Conservation (phyloP, 2,113 vertebrate species). For the Coreoperca whiteheadi region DNA sequence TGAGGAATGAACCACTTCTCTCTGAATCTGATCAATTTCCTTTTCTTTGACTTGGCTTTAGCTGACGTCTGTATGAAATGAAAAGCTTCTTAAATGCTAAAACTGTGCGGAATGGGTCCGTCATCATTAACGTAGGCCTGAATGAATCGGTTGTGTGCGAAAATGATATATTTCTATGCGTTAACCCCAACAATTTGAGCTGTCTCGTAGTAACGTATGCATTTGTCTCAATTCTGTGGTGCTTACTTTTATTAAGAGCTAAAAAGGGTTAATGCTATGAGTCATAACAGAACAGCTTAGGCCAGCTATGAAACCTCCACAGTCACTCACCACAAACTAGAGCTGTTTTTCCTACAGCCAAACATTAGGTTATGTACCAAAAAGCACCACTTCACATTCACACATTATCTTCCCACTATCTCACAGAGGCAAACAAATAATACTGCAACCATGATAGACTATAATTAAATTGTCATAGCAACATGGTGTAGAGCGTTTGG, state of each 20-base stretch:
- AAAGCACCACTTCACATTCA: slow-evolving; percentile 69
- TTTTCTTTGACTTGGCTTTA: slow-evolving; percentile 52
- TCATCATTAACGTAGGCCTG: neutral
- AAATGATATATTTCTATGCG: neutral
- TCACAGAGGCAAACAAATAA: slow-evolving; percentile 61
- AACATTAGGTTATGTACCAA: slow-evolving; percentile 53
- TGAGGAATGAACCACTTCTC: slow-evolving; percentile 68
- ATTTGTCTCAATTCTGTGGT: slow-evolving; percentile 6
- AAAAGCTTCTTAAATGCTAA: slow-evolving; percentile 26
- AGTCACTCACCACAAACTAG: slow-evolving; percentile 56
- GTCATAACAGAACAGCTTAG: slow-evolving; percentile 60
- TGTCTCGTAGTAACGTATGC: neutral
- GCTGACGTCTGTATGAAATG: slow-evolving; percentile 16
- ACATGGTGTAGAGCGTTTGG: slow-evolving; percentile 55
- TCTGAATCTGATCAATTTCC: slow-evolving; percentile 54
- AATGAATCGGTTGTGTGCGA: neutral
- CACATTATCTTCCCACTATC: slow-evolving; percentile 67
- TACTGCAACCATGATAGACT: slow-evolving; percentile 45
- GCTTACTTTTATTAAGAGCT: slow-evolving; percentile 9
- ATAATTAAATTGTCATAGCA: slow-evolving; percentile 78
- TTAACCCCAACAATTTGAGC: neutral
- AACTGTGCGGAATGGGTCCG: neutral
- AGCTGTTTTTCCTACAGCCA: slow-evolving; percentile 50
- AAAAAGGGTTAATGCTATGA: slow-evolving; percentile 62
- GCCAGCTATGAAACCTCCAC: slow-evolving; percentile 62